Conservation (phyloP, 2,113 vertebrate species). For the Heliornis fulica region DNA sequence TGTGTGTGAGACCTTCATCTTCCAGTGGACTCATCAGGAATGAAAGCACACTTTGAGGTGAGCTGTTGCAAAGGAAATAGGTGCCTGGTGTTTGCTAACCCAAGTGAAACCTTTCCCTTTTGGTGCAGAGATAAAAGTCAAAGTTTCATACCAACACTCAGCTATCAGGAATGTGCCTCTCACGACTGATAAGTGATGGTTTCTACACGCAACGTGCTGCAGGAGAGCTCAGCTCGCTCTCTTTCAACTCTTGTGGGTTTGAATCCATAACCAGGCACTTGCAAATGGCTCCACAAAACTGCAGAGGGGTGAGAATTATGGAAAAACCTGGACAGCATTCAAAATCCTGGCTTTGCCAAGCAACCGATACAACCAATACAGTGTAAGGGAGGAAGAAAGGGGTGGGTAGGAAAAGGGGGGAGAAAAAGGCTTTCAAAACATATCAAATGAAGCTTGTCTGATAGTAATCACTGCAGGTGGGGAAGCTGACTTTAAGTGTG, state of each 20-base stretch:
- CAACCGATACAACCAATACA: neutral
- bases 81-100: neutral
- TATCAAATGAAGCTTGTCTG: neutral
- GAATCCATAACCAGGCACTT: neutral
- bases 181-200: conserved; percentile 30
- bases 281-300: neutral
- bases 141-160: conserved; percentile 22
- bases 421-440: conserved; percentile 16
- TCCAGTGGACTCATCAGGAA: neutral
- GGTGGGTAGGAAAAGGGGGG: neutral
- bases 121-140: conserved; percentile 37
- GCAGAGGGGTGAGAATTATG: neutral
- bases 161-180: conserved; percentile 46
- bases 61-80: neutral
- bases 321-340: neutral
- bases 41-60: neutral
- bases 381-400: neutral
- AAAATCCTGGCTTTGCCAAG: neutral
- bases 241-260: neutral
- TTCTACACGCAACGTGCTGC: neutral
- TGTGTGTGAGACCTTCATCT: neutral
- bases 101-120: conserved; percentile 44
- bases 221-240: neutral
- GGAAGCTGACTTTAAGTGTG: conserved; percentile 52
- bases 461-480: neutral